Evolutionary conservation across 2,113 vertebrate species (phyloP).

Genomic region (Alethe castanea): DNA sequence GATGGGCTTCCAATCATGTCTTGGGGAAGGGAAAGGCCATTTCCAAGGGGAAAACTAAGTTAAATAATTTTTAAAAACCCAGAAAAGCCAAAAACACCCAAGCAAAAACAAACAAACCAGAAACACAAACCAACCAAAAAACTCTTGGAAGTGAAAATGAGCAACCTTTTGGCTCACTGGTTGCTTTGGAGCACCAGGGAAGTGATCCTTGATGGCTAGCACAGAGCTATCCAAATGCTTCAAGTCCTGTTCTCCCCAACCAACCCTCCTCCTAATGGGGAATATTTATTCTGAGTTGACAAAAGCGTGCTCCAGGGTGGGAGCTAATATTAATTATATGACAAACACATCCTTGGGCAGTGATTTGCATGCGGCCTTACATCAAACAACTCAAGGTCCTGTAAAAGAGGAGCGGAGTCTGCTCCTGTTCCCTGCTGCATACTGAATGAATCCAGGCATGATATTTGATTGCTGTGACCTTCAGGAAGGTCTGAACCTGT

Average conservation of each 20-base stretch:
- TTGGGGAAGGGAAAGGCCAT: background rate
- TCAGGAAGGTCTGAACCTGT: background rate
- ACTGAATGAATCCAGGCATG: background rate
- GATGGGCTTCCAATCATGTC: background rate
- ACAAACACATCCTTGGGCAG: conserved; percentile 54
- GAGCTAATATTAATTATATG: conserved; percentile 56
- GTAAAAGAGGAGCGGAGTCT: background rate
- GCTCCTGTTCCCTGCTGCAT: conserved; percentile 19
- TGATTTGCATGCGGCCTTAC: conserved; percentile 36
- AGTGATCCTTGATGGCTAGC: background rate
- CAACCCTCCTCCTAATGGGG: background rate
- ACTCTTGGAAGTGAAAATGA: background rate
- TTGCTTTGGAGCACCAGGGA: background rate
- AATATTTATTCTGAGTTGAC: conserved; percentile 46
- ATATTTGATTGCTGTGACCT: conserved; percentile 23
- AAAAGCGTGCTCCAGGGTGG: background rate
- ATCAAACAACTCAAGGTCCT: conserved; percentile 47
- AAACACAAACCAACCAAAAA: background rate
- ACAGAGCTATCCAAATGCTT: background rate
- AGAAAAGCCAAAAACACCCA: background rate
- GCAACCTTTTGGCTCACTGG: background rate
- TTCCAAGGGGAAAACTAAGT: background rate
- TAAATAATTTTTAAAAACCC: fast-evolving
- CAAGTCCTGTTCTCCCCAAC: background rate
- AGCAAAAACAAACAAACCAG: background rate